Evolutionary conservation across 2,797 vertebrate genomes (phyloP), one percentile per base, ranked within the genome.

Genomic region (Arrhamphus sclerolepis): DNA sequence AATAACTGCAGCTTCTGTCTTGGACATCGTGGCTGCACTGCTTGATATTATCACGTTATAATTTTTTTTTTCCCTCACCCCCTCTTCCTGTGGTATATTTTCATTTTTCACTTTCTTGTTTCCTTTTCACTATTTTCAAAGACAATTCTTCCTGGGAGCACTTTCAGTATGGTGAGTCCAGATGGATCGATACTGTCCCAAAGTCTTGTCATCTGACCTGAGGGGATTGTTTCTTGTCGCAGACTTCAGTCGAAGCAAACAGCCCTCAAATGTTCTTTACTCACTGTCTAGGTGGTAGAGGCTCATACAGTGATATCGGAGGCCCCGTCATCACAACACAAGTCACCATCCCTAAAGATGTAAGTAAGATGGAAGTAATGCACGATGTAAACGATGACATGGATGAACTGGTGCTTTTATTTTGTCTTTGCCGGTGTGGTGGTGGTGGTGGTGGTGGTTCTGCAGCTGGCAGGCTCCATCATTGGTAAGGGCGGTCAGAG

Each of bases 321-420:
- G 97, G 97, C 77, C 97, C 97, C 5, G 95, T 99, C 78, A 96
- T 98, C 83, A 98, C 97, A 64, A 98, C 97, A 61, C 97, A 99
- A 95, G 97, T 99, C 86, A 98, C 97, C 31, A 98, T 98, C 93
- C 97, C 97, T 58, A 99, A 99, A 96, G 97, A 99, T 77, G 97
- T 98, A 87, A 94, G 96, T 93, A 99, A 96, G 97, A 99, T 77
- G 97, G 98, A 87, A 94, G 96, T 93, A 62, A 34, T 17, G 29
- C 51, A 10, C 3, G 20, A 20, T 19, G 34, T 18, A 8, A 26
- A 18, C 1, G 11, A 22, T 3, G 29, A 44, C 21, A 51, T 19
- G 40, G 17, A 34, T 49, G 2, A 43, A 20, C 7, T 5, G n/a
- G 11, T 5, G 16, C 41, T 44, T 20, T 6, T 20, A 6, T 60